Conservation (phyloP, 2,113 vertebrate genomes). For the Salvelinus fontinalis region DNA sequence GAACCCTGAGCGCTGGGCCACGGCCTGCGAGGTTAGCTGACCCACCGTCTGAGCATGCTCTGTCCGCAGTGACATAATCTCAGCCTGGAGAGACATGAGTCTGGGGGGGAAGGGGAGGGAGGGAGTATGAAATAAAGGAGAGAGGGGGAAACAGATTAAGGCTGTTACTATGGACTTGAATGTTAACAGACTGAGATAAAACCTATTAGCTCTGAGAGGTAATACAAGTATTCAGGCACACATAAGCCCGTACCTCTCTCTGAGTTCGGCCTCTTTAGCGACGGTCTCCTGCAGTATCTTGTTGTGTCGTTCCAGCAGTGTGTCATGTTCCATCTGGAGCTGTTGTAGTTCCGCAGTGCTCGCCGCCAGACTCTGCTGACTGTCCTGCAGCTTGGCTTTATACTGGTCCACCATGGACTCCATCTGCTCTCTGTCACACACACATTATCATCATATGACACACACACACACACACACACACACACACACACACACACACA, state of each 20-base stretch:
- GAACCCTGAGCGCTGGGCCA: slow-evolving; percentile 81
- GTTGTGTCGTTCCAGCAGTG: slow-evolving; percentile 92
- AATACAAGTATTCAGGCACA: background rate
- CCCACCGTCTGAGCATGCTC: slow-evolving; percentile 81
- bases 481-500: slow-evolving; percentile 1
- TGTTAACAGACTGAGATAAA: too few species aligned
- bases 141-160: background rate
- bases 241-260: slow-evolving; percentile 81
- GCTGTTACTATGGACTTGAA: too few species aligned
- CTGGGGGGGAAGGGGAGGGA: slow-evolving; percentile 57
- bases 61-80: slow-evolving; percentile 82
- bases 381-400: slow-evolving; percentile 84
- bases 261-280: slow-evolving; percentile 90
- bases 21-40: slow-evolving; percentile 83
- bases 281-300: slow-evolving; percentile 93
- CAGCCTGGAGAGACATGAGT: slow-evolving; percentile 84
- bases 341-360: slow-evolving; percentile 81
- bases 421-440: slow-evolving; percentile 80
- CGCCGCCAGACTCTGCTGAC: slow-evolving; percentile 83
- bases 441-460: background rate
- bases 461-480: background rate
- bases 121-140: background rate
- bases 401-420: slow-evolving; percentile 84
- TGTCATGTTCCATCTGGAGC: slow-evolving; percentile 87
- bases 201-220: too few species aligned